Conservation (phyloP, 2,888 invertebrate species). For the Tinea semifulvella region DNA sequence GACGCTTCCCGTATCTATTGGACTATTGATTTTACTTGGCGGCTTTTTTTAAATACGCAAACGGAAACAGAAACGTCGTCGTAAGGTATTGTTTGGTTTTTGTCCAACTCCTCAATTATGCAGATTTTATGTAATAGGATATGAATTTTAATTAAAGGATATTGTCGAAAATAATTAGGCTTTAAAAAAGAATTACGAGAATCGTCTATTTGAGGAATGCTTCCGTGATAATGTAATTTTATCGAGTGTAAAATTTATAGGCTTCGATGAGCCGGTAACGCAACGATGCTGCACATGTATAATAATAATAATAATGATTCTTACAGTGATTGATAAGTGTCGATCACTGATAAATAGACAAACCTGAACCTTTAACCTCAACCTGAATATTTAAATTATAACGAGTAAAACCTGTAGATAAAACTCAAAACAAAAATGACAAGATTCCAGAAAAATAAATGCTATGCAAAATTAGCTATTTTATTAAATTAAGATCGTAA, state of each 20-base stretch:
- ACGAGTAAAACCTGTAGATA: no score
- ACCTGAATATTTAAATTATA: no score
- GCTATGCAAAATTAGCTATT: no score
- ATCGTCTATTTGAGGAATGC: no score
- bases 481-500: no score
- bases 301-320: not conserved
- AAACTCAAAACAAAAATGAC: no score
- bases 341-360: not conserved
- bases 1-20: not conserved
- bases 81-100: not conserved
- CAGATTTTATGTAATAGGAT: no score
- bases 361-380: no score
- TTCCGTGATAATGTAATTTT: not conserved
- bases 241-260: not conserved
- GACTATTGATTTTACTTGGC: slow-evolving; percentile 3
- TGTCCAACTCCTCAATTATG: no score
- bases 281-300: not conserved
- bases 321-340: not conserved
- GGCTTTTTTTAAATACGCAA: not conserved
- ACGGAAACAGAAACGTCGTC: slow-evolving; percentile 1
- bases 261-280: not conserved
- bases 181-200: not conserved
- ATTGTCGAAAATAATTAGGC: not conserved
- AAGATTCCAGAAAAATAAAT: no score
- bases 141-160: no score